Conservation (phyloP, 1,140 invertebrate species). For the Oreohelix idahoensis region DNA sequence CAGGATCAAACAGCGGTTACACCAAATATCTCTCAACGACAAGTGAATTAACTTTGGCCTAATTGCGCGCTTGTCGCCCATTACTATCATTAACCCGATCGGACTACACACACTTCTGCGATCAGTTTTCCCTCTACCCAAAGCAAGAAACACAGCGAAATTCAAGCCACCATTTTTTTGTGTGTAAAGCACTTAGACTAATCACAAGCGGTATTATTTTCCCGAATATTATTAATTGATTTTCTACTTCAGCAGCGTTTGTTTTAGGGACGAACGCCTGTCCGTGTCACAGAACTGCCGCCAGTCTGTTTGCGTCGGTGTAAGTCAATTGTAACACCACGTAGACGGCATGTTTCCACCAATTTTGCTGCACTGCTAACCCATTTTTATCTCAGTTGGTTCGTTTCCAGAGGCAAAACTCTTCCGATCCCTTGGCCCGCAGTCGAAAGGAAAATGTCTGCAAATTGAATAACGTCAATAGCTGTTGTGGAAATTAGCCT, state of each 20-base stretch:
- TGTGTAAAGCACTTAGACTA: constrained; percentile 23
- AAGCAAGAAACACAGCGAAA: neutral
- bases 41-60: constrained; percentile 20
- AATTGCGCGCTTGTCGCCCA: neutral
- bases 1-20: constrained; percentile 6
- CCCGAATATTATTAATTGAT: constrained; percentile 3
- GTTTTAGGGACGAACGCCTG: constrained; percentile 1
- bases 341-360: constrained; percentile 27
- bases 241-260: constrained; percentile 12
- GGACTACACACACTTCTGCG: constrained; percentile 8
- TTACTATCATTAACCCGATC: constrained; percentile 3
- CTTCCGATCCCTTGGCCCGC: constrained; percentile 29
- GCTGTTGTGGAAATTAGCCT: constrained; percentile 47
- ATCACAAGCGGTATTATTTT: constrained; percentile 19
- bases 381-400: constrained; percentile 16
- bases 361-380: constrained; percentile 43
- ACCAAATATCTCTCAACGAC: neutral
- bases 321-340: constrained; percentile 37
- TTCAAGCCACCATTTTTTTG: neutral
- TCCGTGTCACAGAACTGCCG: constrained; percentile 16
- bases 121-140: neutral
- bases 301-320: constrained; percentile 17
- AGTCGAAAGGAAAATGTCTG: constrained; percentile 42
- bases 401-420: constrained; percentile 20
- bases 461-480: constrained; percentile 50